Base-by-base conservation (phyloP, 2,797 vertebrate species). In the Coendou prehensilis region DNA sequence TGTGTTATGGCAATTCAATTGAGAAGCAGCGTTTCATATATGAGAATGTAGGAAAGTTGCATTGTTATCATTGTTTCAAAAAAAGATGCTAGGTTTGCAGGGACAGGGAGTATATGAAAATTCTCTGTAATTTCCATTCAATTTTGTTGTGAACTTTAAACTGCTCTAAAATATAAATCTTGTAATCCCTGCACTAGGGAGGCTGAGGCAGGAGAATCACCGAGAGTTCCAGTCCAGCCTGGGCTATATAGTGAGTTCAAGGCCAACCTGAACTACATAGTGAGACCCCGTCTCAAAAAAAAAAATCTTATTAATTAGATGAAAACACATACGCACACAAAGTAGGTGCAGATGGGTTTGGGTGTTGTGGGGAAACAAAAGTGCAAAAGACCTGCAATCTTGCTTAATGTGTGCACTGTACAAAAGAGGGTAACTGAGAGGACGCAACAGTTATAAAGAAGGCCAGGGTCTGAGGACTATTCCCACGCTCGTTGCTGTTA, bases 1-100 rank as follows among this genome's bases (percentile, higher is more conserved):
- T 95, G 67, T 85, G 96, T 87, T 71, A 59, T 47, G 90, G 81
- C 61, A 81, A 92, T 97, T 97, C 93, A 85, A 56, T n/a, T 94
- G 96, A 96, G 91, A 96, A 97, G 95, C 6, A 97, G 90, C 93
- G 89, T 97, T 94, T 98, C 92, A 89, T 71, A 95, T 56, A 84
- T 59, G 57, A 98, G 79, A 90, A 95, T 10, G 45, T 0, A 89
- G 97, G 73, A 95, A 9, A n/a, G 57, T 91, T 64, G 22, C 79
- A 86, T 88, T 1, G 0, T 87, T 97, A 96, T 80, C 88, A 84
- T 54, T 95, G 87, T 93, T 94, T 86, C n/a, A 82, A 81, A 56
- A 94, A 86, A 45, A 23, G 11, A 41, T 80, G 37, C 67, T 26
- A 63, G 47, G 13, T 6, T 6, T 37, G 9, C 20, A 22, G 64